Conservation (phyloP, 2,113 vertebrate genomes). For the Hypocryptadius cinnamomeus region DNA sequence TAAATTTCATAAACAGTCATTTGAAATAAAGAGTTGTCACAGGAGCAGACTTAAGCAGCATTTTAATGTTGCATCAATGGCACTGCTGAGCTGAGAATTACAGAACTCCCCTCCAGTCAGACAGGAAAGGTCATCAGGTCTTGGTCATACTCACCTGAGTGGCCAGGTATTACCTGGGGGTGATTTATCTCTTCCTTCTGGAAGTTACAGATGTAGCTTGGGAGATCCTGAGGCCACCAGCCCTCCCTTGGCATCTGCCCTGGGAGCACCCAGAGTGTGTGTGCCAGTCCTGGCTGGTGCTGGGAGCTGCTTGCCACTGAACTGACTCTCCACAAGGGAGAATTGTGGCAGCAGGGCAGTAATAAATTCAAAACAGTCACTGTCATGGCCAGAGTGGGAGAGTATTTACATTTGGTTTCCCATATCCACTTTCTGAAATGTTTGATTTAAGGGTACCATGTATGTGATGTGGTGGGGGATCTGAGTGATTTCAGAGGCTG, state of each 20-base stretch:
- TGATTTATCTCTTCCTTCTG: background rate
- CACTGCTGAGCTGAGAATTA: background rate
- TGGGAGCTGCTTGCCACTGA: background rate
- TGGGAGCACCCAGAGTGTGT: rapidly evolving
- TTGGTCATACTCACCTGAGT: background rate
- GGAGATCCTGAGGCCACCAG: background rate
- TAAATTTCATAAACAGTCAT: background rate
- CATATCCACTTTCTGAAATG: background rate
- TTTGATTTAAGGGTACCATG: background rate
- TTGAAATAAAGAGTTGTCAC: background rate
- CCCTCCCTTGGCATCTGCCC: background rate
- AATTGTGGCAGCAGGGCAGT: background rate
- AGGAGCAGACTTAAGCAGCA: background rate
- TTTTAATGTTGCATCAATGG: background rate
- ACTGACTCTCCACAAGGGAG: background rate
- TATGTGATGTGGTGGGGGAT: background rate
- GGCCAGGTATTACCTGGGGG: background rate
- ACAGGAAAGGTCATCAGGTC: background rate
- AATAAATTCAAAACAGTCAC: background rate
- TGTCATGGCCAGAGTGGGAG: background rate
- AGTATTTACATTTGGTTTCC: background rate
- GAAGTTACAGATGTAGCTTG: background rate
- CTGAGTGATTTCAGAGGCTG: background rate
- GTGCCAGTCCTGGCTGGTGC: background rate
- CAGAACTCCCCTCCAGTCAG: background rate